Evolutionary conservation across 2,113 vertebrate genomes (phyloP).

Genomic region (Rhinolophus sinicus): DNA sequence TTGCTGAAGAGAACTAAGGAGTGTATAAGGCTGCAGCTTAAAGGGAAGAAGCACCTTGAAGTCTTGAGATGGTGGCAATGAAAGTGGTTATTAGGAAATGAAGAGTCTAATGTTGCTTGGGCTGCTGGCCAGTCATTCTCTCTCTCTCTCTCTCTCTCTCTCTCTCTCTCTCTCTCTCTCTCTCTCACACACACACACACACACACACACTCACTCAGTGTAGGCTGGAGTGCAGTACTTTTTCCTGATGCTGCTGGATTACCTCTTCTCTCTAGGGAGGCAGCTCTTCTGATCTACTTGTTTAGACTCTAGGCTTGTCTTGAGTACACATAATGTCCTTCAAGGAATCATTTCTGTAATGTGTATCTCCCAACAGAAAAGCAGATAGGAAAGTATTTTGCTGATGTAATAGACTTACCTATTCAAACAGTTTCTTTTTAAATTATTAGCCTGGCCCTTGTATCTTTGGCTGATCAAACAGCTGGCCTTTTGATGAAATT

Average conservation of each 20-base stretch:
- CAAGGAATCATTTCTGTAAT: neutral
- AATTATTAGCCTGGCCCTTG: constrained; percentile 29
- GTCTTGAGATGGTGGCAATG: neutral
- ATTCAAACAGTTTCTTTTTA: neutral
- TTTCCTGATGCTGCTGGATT: neutral
- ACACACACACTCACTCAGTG: neutral
- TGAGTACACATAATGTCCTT: neutral
- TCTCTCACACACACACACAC: no score
- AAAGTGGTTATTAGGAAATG: neutral
- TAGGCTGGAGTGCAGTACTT: neutral
- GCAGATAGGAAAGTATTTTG: neutral
- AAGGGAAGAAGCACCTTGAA: neutral
- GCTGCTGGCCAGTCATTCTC: neutral
- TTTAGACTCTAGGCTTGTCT: neutral
- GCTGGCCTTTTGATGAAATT: neutral
- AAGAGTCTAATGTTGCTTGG: neutral
- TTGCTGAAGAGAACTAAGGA: neutral
- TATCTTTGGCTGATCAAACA: neutral
- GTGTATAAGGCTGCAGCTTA: neutral
- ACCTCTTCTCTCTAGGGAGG: neutral
- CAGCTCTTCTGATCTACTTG: neutral
- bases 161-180: no score
- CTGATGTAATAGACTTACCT: neutral
- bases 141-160: no score
- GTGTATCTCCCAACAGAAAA: constrained; percentile 32